phyloP scores from a whole-genome alignment of 2,888 invertebrate genomes.

The Pseudococcus viburni region DNA sequence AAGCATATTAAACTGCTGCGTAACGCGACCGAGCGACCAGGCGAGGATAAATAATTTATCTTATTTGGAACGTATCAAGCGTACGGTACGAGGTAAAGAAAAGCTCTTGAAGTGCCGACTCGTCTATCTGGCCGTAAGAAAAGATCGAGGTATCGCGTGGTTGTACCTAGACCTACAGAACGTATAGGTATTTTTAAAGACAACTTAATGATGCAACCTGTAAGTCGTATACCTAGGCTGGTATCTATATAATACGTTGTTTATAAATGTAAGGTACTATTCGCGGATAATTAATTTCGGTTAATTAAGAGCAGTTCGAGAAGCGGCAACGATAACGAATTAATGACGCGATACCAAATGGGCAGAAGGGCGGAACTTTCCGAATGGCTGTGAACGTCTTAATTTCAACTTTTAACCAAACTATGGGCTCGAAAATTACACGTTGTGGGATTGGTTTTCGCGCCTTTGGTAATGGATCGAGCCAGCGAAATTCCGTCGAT shows the following conservation, averaged over 20 bases:
- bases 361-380: constrained; percentile 23
- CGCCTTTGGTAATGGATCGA: not conserved
- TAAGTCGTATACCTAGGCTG: not conserved
- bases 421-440: constrained; percentile 9
- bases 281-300: constrained; percentile 41
- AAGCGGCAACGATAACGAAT: constrained; percentile 47
- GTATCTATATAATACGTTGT: not conserved
- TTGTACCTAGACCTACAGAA: not conserved
- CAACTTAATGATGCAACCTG: constrained; percentile 42
- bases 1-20: not conserved
- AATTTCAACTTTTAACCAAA: not conserved
- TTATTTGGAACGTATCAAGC: not conserved
- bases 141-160: constrained; percentile 15
- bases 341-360: constrained; percentile 35
- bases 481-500: no score
- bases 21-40: not conserved
- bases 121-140: not conserved
- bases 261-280: not conserved
- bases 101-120: not conserved
- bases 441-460: not conserved
- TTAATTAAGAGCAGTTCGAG: constrained; percentile 46
- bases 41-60: constrained; percentile 14
- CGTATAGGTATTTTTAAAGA: not conserved
- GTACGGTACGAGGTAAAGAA: not conserved
- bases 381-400: not conserved